Evolutionary conservation across 2,797 vertebrate species (phyloP).

Genomic region (Sebastes itinus): DNA sequence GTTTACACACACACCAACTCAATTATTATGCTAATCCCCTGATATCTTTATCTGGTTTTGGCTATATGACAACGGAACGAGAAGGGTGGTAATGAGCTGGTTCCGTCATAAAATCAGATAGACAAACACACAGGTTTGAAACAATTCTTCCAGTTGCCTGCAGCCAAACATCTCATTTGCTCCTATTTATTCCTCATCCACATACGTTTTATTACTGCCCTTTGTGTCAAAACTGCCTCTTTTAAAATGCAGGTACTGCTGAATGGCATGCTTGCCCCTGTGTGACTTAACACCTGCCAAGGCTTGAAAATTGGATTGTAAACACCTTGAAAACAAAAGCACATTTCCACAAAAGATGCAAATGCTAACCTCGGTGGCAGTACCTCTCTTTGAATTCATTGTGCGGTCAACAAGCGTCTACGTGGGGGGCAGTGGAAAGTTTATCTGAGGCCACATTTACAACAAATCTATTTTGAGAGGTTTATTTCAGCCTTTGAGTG

Average conservation of each 20-base stretch:
- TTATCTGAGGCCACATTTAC: background rate
- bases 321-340: conserved; percentile 1
- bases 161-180: conserved; percentile 11
- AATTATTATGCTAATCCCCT: conserved; percentile 34
- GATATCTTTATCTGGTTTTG: conserved; percentile 23
- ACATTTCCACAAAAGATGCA: background rate
- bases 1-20: background rate
- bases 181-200: background rate
- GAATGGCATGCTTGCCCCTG: background rate
- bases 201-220: background rate
- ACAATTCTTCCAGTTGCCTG: background rate
- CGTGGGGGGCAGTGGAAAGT: background rate
- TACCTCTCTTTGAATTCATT: background rate
- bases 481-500: background rate
- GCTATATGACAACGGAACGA: background rate
- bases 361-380: background rate
- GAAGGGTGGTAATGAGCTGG: conserved; percentile 11
- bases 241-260: background rate
- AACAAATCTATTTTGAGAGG: background rate
- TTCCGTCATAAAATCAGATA: conserved; percentile 10
- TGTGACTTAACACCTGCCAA: background rate
- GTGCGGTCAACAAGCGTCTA: background rate
- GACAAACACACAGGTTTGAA: conserved; percentile 3
- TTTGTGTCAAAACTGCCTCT: conserved; percentile 3
- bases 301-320: background rate